A percentile compares a stretch with the other conserved stretches of the same genome.
Evolutionary conservation across 1,140 invertebrate genomes (phyloP).

Genomic region (Trichoplusia ni): DNA sequence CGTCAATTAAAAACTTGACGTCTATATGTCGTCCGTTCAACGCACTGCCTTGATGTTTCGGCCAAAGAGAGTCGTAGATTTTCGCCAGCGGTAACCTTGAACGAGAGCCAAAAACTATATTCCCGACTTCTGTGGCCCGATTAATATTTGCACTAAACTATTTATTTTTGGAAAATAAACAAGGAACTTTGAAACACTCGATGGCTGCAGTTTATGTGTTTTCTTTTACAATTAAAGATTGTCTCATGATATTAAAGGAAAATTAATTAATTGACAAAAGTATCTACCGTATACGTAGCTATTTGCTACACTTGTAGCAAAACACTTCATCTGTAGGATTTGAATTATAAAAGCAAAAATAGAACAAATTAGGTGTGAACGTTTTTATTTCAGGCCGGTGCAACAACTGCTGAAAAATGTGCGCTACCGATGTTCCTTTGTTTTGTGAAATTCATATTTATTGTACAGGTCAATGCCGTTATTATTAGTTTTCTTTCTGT

Average conservation of each 20-base stretch:
- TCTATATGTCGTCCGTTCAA: conserved; percentile 55
- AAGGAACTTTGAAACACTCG: conserved; percentile 40
- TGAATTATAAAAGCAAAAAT: no score
- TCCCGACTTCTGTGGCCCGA: conserved; percentile 59
- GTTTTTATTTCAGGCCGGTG: no score
- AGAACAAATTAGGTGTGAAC: no score
- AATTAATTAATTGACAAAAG: not conserved
- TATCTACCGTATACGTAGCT: no score
- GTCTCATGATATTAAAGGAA: not conserved
- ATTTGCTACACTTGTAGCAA: no score
- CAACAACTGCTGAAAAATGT: conserved; percentile 21
- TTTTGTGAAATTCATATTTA: conserved; percentile 22
- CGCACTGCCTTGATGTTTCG: conserved; percentile 59
- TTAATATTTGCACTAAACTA: conserved; percentile 54
- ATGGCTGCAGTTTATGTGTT: conserved; percentile 1
- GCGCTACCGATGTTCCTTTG: conserved; percentile 4
- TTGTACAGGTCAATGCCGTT: conserved; percentile 25
- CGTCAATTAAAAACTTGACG: conserved; percentile 65
- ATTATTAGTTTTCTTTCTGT: conserved; percentile 11
- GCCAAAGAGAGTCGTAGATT: conserved; percentile 77
- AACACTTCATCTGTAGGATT: no score
- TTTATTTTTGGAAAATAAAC: conserved; percentile 64
- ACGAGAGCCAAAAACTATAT: conserved; percentile 62
- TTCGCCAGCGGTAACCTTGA: conserved; percentile 71
- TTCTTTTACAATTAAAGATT: not conserved